phyloP scores from a whole-genome alignment of 2,113 vertebrate genomes.

The Podarcis muralis region DNA sequence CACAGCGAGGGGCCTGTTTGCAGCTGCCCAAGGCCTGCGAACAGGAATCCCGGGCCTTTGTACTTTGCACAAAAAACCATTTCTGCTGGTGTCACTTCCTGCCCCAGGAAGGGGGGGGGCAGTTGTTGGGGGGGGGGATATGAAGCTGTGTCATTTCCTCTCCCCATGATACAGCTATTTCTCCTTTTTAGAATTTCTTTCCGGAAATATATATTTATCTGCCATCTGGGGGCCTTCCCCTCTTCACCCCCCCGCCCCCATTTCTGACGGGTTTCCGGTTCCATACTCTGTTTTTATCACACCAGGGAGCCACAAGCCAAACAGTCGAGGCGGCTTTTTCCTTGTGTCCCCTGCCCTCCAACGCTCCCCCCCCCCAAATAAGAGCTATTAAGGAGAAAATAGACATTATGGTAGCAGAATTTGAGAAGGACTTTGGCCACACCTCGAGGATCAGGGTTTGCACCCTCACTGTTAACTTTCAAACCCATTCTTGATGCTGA shows the following conservation, averaged over 20 bases:
- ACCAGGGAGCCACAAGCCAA: background rate
- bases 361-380: background rate
- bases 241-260: background rate
- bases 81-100: slow-evolving; percentile 9
- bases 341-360: background rate
- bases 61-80: background rate
- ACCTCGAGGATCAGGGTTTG: too few species aligned
- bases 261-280: background rate
- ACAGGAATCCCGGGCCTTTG: background rate
- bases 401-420: background rate
- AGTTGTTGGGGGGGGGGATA: background rate
- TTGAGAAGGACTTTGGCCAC: background rate
- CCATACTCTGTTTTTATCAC: background rate
- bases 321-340: background rate
- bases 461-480: too few species aligned
- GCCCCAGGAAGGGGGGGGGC: background rate
- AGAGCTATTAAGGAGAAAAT: background rate
- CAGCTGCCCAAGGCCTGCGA: background rate
- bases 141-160: slow-evolving; percentile 17
- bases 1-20: background rate
- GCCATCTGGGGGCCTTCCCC: background rate
- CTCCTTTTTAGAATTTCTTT: background rate
- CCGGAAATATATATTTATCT: slow-evolving; percentile 23
- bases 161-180: background rate
- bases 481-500: too few species aligned